These are phyloP conservation scores for Saccostrea echinata DNA, from an alignment of 1,140 invertebrate genomes.

Conservation along the genomic window DNA sequence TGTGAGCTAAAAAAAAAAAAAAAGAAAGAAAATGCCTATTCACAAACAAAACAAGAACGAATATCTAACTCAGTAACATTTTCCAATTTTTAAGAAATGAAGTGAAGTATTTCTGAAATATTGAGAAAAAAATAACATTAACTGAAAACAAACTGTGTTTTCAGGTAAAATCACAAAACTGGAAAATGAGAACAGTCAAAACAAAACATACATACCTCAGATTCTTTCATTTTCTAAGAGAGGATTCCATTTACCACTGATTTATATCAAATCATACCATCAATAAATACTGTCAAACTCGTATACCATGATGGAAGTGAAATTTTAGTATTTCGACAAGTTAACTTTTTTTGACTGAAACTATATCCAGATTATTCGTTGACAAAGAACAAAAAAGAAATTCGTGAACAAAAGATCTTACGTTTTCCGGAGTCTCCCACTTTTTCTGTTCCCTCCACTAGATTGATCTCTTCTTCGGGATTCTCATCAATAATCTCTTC, in stretches of 20 bases:
- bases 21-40: no score
- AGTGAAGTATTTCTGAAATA: not conserved
- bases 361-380: no score
- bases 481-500: constrained; percentile 57
- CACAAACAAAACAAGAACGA: not conserved
- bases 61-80: no score
- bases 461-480: constrained; percentile 35
- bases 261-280: no score
- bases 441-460: constrained; percentile 42
- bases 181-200: constrained; percentile 8
- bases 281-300: no score
- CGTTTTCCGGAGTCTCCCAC: constrained; percentile 65
- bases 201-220: constrained; percentile 5
- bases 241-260: not conserved
- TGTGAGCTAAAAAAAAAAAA: no score
- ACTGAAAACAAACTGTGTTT: not conserved
- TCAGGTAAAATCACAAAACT: not conserved
- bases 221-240: not conserved
- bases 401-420: constrained; percentile 46
- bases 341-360: no score
- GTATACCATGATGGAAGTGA: no score
- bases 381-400: no score
- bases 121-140: not conserved
- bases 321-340: no score
- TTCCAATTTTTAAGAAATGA: no score